Percentiles rank a stretch among this genome's conserved stretches.
These are phyloP conservation scores for Cygnus buccinator DNA, from an alignment of 2,113 vertebrate genomes.

Conservation along the genomic window DNA sequence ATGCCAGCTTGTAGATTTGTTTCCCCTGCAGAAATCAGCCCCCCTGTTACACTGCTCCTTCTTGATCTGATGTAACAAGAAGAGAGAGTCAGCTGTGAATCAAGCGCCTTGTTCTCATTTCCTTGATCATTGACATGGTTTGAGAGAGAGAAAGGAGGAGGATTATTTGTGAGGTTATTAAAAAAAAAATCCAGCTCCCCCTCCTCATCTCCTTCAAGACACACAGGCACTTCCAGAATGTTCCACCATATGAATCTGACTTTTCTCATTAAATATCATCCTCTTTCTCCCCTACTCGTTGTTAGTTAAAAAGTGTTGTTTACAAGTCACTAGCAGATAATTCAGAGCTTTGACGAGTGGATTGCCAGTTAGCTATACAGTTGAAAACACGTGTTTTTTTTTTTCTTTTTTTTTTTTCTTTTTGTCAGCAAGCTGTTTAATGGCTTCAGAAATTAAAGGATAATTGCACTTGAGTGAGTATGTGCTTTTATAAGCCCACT, in stretches of 20 bases:
- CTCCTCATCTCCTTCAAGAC: conserved; percentile 17
- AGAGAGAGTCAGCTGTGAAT: conserved; percentile 70
- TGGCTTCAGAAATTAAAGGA: conserved; percentile 64
- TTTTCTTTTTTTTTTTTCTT: not conserved
- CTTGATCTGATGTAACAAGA: conserved; percentile 70
- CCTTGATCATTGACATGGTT: conserved; percentile 71
- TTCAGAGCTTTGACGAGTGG: not conserved
- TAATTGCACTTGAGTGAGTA: conserved; percentile 60
- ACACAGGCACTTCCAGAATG: conserved; percentile 34
- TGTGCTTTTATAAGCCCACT: conserved; percentile 16
- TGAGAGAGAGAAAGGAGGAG: conserved; percentile 56
- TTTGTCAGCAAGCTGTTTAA: conserved; percentile 64
- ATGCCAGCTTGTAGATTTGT: conserved; percentile 49
- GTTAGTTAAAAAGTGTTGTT: conserved; percentile 50
- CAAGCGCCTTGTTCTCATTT: conserved; percentile 65
- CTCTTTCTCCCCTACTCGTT: not conserved
- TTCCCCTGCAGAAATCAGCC: conserved; percentile 23
- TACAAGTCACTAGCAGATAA: conserved; percentile 49
- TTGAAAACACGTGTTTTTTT: not conserved
- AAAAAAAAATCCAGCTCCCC: conserved; percentile 14
- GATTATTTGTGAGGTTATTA: conserved; percentile 64
- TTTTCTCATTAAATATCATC: conserved; percentile 33
- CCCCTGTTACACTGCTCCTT: conserved; percentile 5
- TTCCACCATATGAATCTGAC: conserved; percentile 37
- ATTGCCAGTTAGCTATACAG: conserved; percentile 37